Conservation (phyloP, 2,797 vertebrate species). For the Gymnoscopelus braueri region DNA sequence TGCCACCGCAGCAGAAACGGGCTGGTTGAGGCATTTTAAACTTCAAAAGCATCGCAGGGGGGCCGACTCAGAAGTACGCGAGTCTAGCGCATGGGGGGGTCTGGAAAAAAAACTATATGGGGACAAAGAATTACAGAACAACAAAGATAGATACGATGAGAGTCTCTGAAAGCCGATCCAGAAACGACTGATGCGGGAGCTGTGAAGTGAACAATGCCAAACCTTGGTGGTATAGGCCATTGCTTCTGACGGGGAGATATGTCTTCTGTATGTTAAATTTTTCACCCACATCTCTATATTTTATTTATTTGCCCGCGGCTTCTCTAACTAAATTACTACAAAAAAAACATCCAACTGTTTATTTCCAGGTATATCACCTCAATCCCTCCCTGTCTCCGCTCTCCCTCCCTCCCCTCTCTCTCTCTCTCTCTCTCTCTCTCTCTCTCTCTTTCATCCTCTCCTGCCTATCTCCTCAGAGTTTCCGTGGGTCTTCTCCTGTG, state of each 20-base stretch:
- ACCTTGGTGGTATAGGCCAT: slow-evolving; percentile 1
- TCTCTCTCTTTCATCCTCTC: neutral
- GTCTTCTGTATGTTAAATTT: no score
- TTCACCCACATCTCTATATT: slow-evolving; percentile 15
- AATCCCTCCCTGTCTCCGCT: neutral
- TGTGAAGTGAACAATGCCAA: slow-evolving; percentile 35
- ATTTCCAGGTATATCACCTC: slow-evolving; percentile 15
- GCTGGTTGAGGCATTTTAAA: slow-evolving; percentile 49
- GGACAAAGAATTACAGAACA: neutral
- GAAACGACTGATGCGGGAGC: slow-evolving; percentile 11
- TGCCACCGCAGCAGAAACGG: slow-evolving; percentile 20
- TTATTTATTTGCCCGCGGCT: neutral
- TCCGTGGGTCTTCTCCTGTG: slow-evolving; percentile 57
- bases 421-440: neutral
- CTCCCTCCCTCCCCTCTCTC: no score
- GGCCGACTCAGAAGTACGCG: neutral
- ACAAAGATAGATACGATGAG: neutral
- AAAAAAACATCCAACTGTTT: no score
- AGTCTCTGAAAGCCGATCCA: slow-evolving; percentile 39
- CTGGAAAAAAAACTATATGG: slow-evolving; percentile 31
- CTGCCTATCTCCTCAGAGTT: slow-evolving; percentile 46
- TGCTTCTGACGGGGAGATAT: no score
- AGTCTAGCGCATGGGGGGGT: neutral
- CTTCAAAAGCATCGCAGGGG: slow-evolving; percentile 26
- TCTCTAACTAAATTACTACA: neutral